Conservation (phyloP, 1,140 invertebrate species). For the Eubasilissa regina region DNA sequence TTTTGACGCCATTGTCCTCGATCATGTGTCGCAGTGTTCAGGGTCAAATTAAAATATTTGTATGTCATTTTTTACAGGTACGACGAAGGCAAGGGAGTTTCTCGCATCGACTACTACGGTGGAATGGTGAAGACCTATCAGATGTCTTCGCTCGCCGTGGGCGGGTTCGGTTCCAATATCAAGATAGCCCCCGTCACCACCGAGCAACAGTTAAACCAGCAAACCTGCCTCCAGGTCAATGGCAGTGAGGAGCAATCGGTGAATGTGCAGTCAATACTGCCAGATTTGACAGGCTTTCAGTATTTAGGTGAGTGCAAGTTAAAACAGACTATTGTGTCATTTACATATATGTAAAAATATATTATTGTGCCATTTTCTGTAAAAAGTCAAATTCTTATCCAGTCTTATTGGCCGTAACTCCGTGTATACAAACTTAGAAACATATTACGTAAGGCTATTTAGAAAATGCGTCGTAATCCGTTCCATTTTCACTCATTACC, state of each 20-base stretch:
- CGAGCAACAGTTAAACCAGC: constrained; percentile 78
- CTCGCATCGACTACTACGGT: constrained; percentile 96
- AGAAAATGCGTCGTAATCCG: no score
- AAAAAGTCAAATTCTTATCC: no score
- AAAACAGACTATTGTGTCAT: no score
- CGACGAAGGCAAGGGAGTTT: constrained; percentile 65
- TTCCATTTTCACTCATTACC: no score
- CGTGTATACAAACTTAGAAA: no score
- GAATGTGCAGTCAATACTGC: constrained; percentile 84
- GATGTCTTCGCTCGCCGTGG: constrained; percentile 70
- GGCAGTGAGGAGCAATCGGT: constrained; percentile 79
- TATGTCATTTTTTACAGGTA: constrained; percentile 44
- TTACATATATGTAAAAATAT: no score
- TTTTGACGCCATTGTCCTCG: no score
- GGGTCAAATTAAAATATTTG: neutral
- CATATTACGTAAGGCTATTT: no score
- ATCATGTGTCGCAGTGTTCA: no score
- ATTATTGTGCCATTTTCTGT: no score
- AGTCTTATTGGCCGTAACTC: no score
- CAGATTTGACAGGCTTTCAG: constrained; percentile 84
- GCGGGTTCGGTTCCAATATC: constrained; percentile 80
- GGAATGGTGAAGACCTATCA: constrained; percentile 94
- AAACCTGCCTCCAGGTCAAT: constrained; percentile 90
- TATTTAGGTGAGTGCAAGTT: constrained; percentile 72
- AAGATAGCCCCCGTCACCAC: constrained; percentile 93